Evolutionary conservation across 1,140 invertebrate genomes (phyloP).

Genomic region (Goniozus legneri): DNA sequence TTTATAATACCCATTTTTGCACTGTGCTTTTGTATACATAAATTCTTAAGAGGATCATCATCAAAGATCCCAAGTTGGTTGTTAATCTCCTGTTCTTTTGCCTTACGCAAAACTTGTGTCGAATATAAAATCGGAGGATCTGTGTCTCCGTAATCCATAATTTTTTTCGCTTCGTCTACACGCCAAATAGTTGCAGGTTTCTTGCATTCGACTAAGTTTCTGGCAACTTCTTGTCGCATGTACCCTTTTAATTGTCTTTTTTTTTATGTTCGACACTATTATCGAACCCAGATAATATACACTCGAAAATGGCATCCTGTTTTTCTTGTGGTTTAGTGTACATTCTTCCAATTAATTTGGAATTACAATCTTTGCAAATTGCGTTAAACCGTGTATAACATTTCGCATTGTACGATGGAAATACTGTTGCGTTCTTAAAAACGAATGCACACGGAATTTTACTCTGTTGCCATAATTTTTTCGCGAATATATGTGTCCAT

Average conservation of each 20-base stretch:
- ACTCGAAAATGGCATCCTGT: not conserved
- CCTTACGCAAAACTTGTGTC: constrained; percentile 1
- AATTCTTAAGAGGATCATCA: not conserved
- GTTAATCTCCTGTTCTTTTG: constrained; percentile 2
- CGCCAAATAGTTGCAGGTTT: constrained; percentile 1
- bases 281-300: not conserved
- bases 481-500: constrained; percentile 1
- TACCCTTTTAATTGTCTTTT: not conserved
- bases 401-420: not conserved
- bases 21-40: not conserved
- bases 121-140: not conserved
- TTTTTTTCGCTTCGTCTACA: not conserved
- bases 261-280: not conserved
- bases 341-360: not conserved
- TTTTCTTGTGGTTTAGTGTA: not conserved
- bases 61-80: not conserved
- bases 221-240: not conserved
- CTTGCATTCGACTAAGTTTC: not conserved
- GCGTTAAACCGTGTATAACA: not conserved
- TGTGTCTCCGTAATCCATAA: not conserved
- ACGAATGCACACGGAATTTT: not conserved
- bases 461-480: not conserved
- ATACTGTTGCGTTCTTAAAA: not conserved
- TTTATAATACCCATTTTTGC: not conserved
- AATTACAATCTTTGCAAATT: not conserved